phyloP scores from a whole-genome alignment of 2,113 vertebrate species.

The Theropithecus gelada region DNA sequence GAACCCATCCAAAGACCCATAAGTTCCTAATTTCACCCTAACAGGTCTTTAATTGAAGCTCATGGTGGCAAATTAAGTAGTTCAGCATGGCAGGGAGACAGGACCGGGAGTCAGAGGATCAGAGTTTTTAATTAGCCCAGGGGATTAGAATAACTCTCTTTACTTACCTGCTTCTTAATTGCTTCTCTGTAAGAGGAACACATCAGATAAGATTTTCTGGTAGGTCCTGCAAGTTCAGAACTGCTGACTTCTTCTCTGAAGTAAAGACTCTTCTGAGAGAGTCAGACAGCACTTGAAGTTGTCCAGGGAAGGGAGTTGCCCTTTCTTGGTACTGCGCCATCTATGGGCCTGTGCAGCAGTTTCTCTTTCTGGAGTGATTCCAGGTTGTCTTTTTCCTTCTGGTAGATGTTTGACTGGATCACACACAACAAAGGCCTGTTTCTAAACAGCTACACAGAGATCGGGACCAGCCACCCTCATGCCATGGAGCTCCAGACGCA shows the following conservation, averaged over 20 bases:
- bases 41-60: background rate
- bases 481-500: conserved; percentile 98
- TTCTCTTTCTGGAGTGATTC: conserved; percentile 8
- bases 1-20: background rate
- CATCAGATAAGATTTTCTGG: background rate
- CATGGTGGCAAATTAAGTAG: too few relatives aligned
- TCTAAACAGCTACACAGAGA: conserved; percentile 97
- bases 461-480: conserved; percentile 95
- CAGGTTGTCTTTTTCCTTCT: conserved; percentile 58
- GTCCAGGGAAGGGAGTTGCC: background rate
- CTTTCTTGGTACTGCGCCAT: background rate
- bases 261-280: background rate
- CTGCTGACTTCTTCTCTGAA: background rate
- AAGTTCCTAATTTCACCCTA: background rate
- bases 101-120: background rate
- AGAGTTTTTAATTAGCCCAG: background rate
- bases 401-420: conserved; percentile 99
- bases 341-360: background rate
- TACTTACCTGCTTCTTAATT: background rate
- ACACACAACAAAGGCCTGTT: conserved; percentile 99
- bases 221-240: background rate
- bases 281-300: too few relatives aligned
- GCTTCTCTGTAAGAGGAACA: background rate
- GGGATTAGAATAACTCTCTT: background rate
- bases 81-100: background rate